Percentiles rank a stretch among this genome's conserved stretches.
phyloP scores from a whole-genome alignment of 2,797 vertebrate species.

The Falco cherrug region DNA sequence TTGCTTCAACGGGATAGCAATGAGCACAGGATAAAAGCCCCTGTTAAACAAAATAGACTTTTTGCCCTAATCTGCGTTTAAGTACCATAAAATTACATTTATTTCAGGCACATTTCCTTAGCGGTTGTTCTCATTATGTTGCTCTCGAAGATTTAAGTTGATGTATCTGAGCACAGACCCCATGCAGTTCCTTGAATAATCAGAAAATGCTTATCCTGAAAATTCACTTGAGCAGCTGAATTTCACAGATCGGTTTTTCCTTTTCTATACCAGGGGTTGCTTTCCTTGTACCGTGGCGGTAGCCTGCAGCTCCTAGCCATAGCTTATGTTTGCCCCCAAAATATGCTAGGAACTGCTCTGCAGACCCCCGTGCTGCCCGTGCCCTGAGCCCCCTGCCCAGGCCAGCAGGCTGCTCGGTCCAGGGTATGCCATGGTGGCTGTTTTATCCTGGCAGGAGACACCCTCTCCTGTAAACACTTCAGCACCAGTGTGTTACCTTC shows the following conservation, averaged over 20 bases:
- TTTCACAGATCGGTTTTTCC: background rate
- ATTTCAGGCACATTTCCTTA: conserved; percentile 12
- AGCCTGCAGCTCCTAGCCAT: background rate
- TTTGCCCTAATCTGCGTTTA: conserved; percentile 3
- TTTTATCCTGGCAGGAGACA: background rate
- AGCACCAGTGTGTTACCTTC: background rate
- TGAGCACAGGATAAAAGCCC: background rate
- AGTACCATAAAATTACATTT: conserved; percentile 16
- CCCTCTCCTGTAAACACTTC: background rate
- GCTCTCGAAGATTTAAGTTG: background rate
- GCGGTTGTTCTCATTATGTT: background rate
- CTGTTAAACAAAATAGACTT: conserved; percentile 24
- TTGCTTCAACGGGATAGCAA: background rate
- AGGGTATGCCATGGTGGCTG: background rate
- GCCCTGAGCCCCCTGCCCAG: background rate
- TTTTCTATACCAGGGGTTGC: background rate
- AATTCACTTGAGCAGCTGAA: background rate
- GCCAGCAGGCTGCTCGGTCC: background rate
- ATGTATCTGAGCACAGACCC: background rate
- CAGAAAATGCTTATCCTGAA: background rate
- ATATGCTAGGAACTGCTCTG: accelerated
- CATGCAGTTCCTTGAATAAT: background rate
- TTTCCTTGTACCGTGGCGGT: accelerated
- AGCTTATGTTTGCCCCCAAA: background rate
- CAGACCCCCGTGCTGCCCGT: background rate